Evolutionary conservation across 2,888 invertebrate species (phyloP), one percentile per base, ranked within the genome.

Genomic region (Thereva unica): DNA sequence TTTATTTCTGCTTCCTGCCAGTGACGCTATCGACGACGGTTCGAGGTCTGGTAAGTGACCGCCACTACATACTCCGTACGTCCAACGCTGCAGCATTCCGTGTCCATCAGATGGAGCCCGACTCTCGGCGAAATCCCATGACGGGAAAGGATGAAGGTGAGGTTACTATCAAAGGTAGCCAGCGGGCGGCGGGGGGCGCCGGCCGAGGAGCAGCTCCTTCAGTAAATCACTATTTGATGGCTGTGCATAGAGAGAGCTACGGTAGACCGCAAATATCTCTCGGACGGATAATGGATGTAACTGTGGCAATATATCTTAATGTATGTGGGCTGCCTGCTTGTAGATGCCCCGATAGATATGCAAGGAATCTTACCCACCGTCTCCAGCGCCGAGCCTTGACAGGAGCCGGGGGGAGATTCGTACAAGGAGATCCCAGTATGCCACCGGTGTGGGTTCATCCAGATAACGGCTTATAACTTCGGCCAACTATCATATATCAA

Each of bases 401-500:
- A 37, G 38, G 42, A 38, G 34, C 44, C 5, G 34, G 53, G 37
- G 12, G 5, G 53, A 6, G 35, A 7, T 38, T 35, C 50, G 49
- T 10, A 57, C 34, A 52, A 35, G n/a, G 52, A 64, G 7, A 64
- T 53, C 52, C 42, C 44, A 53, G 42, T 52, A 53, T 53, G 44
- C 35, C 64, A 37, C 23, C 44, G 53, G 42, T 42, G 9, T 53
- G 55, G 42, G 52, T 67, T 50, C 45, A 40, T 52, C 57, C 59
- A n/a, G 59, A 50, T 66, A 52, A 57, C 56, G 59, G 64, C 65
- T 64, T 69, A 69, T 69, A 67, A 64, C 61, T 69, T 57, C 53
- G 64, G 66, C 66, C 67, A 68, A 64, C 66, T 64, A 67, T 69
- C 69, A 70, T 70, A 70, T 68, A 68, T 70, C 69, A 70, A 70